Conservation (phyloP, 2,113 vertebrate species). For the Climacteris rufus region DNA sequence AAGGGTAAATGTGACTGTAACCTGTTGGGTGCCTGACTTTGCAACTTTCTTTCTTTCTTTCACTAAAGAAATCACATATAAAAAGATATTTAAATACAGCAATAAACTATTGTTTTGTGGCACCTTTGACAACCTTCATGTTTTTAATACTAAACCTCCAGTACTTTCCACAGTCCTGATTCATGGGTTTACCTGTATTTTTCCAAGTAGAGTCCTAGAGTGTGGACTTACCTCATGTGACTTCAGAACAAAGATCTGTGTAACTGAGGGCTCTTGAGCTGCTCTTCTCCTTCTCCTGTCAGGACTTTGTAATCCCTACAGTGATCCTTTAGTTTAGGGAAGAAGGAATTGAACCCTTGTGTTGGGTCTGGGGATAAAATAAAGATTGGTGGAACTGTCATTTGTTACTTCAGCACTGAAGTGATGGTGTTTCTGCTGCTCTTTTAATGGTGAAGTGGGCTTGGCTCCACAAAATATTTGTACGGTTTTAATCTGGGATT, state of each 20-base stretch:
- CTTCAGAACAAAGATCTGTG: not conserved
- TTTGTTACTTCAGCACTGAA: fast-evolving
- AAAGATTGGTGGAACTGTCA: not conserved
- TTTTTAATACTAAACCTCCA: not conserved
- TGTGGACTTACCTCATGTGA: not conserved
- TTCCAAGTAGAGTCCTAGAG: not conserved
- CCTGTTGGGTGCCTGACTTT: not conserved
- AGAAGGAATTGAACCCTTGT: not conserved
- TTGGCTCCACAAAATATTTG: slow-evolving; percentile 10
- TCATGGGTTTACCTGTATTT: not conserved
- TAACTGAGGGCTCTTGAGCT: not conserved
- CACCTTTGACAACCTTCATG: not conserved
- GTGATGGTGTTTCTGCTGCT: not conserved
- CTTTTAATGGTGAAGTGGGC: not conserved
- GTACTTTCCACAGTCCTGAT: not conserved
- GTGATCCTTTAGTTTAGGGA: not conserved
- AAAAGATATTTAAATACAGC: not conserved
- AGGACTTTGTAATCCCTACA: not conserved
- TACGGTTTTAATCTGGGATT: not conserved
- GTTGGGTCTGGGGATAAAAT: not conserved
- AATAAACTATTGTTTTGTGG: not conserved
- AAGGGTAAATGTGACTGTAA: not conserved
- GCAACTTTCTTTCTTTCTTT: not conserved
- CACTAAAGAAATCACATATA: not conserved
- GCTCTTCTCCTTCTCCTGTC: not conserved